Conservation (phyloP, 2,888 invertebrate genomes). For the Tanytarsus gracilentus region DNA sequence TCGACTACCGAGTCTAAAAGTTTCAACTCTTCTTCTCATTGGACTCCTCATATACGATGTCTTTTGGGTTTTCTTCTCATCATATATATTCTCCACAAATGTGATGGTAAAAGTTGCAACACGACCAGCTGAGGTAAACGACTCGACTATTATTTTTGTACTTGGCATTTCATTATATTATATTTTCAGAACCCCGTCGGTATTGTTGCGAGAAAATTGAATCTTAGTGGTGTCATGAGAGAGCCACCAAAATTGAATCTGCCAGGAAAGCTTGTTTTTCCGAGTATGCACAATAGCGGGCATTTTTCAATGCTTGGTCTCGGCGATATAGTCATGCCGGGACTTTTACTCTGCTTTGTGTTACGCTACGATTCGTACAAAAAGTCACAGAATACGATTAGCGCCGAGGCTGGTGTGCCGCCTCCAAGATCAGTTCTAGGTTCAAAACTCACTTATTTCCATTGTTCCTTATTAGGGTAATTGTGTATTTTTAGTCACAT, state of each 20-base stretch:
- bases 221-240: constrained; percentile 79
- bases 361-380: constrained; percentile 96
- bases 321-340: constrained; percentile 91
- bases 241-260: constrained; percentile 92
- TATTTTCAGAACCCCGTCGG: constrained; percentile 67
- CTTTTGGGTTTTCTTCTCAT: constrained; percentile 98
- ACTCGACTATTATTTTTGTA: neutral
- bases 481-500: too few species aligned
- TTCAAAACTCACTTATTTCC: constrained; percentile 84
- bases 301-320: constrained; percentile 94
- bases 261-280: constrained; percentile 95
- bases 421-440: constrained; percentile 48
- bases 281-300: constrained; percentile 90
- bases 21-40: constrained; percentile 85
- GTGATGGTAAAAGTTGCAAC: constrained; percentile 94
- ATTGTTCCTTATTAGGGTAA: constrained; percentile 93
- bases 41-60: constrained; percentile 93
- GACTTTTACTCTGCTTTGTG: constrained; percentile 88
- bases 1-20: constrained; percentile 89
- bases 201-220: constrained; percentile 83
- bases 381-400: constrained; percentile 52
- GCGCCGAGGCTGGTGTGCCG: constrained; percentile 45
- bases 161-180: neutral
- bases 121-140: constrained; percentile 60
- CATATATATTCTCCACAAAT: constrained; percentile 96